Evolutionary conservation across 1,140 invertebrate species (phyloP), one percentile per base, ranked within the genome.

Genomic region (Pogonus chalceus): DNA sequence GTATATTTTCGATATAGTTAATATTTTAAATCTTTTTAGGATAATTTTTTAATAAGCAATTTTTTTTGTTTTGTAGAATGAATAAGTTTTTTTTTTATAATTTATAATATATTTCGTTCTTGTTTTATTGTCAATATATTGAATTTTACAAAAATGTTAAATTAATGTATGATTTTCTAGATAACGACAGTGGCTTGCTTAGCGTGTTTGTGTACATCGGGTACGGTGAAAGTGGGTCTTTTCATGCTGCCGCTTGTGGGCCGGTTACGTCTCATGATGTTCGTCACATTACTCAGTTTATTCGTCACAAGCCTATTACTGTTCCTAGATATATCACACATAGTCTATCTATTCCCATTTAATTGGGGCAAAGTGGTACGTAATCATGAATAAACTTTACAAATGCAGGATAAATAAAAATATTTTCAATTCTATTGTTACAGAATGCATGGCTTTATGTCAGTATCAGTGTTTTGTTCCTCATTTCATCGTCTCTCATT

Each of bases 261-360:
- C 47, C 71, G 80, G 20, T 69, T 87, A 62, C 76, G 84, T 56
- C 75, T 86, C 57, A 83, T 87, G 78, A 81, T 86, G 72, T 85
- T 87, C 73, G 81, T 87, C 64, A 85, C 87, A 53, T 77, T 91
- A 54, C 85, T 90, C 68, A 88, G 86, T 68, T 72, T 87, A 63
- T 80, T 91, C 69, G 79, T 89, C 67, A 90, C 88, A 60, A 79
- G 79, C 63, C 76, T 87, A 60, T 79, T 90, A 69, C 78, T 91
- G 64, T 84, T 88, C 75, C 81, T 90, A 69, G 88, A 90, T 78
- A 82, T 91, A 70, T 86, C 88, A 60, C 82, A 88, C 64, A 81
- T 88, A 61, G 77, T 83, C 55, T 81, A 84, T 64, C 77, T 89
- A 72, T 86, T 90, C 72, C 87, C 87, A 59, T 82, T 90, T 65